A percentile compares a stretch with the other conserved stretches of the same genome.
Evolutionary conservation across 37 sponge, comb jelly and placozoan species (phyloP).

Genomic region (Ianthella basta): DNA sequence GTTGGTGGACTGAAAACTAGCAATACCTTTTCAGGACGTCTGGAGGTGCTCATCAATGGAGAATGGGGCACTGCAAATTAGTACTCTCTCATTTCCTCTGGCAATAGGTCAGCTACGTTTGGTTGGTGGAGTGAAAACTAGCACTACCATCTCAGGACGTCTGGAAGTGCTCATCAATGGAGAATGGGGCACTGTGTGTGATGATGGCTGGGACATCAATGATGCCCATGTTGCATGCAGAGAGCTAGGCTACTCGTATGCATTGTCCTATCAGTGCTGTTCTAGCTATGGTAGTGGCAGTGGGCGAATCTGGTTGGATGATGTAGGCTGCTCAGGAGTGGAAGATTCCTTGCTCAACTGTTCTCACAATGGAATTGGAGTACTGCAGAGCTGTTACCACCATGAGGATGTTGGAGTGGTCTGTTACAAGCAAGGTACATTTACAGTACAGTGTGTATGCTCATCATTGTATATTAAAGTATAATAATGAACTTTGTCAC

Average conservation of each 20-base stretch:
- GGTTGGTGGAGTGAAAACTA: neutral
- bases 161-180: neutral
- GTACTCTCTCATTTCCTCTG: too few relatives aligned
- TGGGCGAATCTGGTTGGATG: neutral
- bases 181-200: slow-evolving; percentile 1
- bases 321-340: neutral
- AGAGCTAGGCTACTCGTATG: neutral
- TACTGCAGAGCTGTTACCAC: neutral
- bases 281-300: neutral
- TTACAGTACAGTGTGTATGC: too few relatives aligned
- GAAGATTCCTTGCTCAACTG: neutral
- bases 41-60: too few relatives aligned
- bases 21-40: too few relatives aligned
- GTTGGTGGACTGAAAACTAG: too few relatives aligned
- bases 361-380: neutral
- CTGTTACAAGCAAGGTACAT: too few relatives aligned
- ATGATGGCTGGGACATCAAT: neutral
- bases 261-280: neutral
- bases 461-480: too few relatives aligned
- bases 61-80: too few relatives aligned
- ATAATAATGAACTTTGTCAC: too few relatives aligned
- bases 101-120: neutral
- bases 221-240: neutral
- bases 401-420: neutral
- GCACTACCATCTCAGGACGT: neutral